Evolutionary conservation across 2,797 vertebrate genomes (phyloP), one percentile per base, ranked within the genome.

Genomic region (Melopsittacus undulatus): DNA sequence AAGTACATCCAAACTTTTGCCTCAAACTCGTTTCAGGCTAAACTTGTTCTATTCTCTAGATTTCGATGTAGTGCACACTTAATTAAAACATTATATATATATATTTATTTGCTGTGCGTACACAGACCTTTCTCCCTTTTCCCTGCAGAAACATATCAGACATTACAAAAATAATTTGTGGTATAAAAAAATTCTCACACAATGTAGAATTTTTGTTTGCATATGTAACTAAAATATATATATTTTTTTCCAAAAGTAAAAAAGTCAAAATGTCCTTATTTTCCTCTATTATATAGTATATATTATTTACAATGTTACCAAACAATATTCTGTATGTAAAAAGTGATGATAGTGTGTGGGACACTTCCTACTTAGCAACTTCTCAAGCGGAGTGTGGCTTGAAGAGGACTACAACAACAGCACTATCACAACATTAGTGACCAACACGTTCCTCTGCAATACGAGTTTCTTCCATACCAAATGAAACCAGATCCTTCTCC

Each of bases 151-250:
- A 97, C 93, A 94, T 94, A 95, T 92, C 95, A 95, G 94, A 96
- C 95, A 94, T 97, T 98, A 98, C 97, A 98, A 98, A 98, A 98
- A 98, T 98, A 98, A 98, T 98, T 96, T 98, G 97, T 97, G 97
- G 96, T 97, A 97, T 93, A 97, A 98, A 98, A 97, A 92, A 96
- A 96, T 97, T 97, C 95, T 96, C 94, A 96, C 95, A 94, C 93
- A 80, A 95, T 95, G 96, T 96, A 97, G 92, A 97, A 89, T 89
- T 96, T 97, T 91, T 96, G 96, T 95, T 93, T 90, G 92, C 87
- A 94, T 95, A 97, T 92, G 95, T 95, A 97, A 97, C 96, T 97
- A 98, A 97, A 98, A 97, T 97, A 97, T 97, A 97, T 96, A 97
- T 93, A 45, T 97, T 7, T 93, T 24, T 85, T 89, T 83, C 84